A percentile compares a stretch with the other conserved stretches of the same genome.
Evolutionary conservation across 2,113 vertebrate genomes (phyloP).

Genomic region (Leptodactylus fuscus): DNA sequence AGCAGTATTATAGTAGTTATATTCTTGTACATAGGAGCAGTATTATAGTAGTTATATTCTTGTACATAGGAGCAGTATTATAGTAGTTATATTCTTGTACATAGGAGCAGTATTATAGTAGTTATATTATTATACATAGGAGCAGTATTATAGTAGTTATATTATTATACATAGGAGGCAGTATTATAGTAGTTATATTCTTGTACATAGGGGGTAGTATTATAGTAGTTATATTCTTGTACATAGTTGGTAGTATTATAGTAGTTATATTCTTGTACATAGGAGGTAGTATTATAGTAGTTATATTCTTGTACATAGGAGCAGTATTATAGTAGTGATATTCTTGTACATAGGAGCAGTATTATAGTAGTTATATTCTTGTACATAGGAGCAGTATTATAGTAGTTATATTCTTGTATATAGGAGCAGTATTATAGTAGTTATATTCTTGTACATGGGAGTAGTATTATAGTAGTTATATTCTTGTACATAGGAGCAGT

Average conservation of each 20-base stretch:
- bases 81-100: background rate
- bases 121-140: too few species aligned
- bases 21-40: background rate
- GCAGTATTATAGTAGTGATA: background rate
- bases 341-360: background rate
- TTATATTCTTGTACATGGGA: conserved; percentile 4
- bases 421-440: conserved; percentile 17
- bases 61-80: background rate
- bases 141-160: too few species aligned
- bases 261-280: background rate
- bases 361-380: conserved; percentile 16
- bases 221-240: conserved; percentile 9
- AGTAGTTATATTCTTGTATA: background rate
- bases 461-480: conserved; percentile 13
- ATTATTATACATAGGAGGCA: too few species aligned
- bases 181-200: too few species aligned
- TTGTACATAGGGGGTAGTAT: too few species aligned
- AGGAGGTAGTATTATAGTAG: too few species aligned
- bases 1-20: background rate
- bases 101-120: too few species aligned
- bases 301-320: background rate
- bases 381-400: conserved; percentile 3
- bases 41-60: conserved; percentile 6
- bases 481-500: background rate
- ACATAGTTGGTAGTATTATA: background rate